Percentiles rank a stretch among this genome's conserved stretches.
phyloP scores from a whole-genome alignment of 2,797 vertebrate genomes.

The Chloroceryle inda region DNA sequence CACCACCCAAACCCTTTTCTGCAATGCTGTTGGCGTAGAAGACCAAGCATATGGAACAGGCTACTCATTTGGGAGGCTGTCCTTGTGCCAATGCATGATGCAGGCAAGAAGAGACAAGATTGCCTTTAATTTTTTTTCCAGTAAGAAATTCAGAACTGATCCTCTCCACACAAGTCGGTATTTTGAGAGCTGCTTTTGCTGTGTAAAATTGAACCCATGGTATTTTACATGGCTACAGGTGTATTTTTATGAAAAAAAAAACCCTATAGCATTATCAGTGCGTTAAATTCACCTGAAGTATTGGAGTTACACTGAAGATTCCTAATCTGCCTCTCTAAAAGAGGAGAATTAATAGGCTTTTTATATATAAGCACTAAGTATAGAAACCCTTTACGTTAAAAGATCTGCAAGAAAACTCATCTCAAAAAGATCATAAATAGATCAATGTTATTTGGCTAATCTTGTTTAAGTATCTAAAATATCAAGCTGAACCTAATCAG shows the following conservation, averaged over 20 bases:
- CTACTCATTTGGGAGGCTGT: neutral
- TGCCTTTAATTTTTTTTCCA: neutral
- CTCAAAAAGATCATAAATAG: neutral
- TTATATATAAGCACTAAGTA: rapidly evolving
- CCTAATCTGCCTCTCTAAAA: neutral
- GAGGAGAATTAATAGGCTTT: neutral
- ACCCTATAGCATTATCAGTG: neutral
- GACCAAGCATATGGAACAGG: neutral
- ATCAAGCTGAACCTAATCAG: neutral
- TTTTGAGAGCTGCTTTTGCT: neutral
- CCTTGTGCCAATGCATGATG: neutral
- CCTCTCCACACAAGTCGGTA: neutral
- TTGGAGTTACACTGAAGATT: neutral
- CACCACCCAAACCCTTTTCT: neutral
- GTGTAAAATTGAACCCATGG: neutral
- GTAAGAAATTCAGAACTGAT: neutral
- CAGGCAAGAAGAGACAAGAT: neutral
- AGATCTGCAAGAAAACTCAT: neutral
- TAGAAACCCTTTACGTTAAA: neutral
- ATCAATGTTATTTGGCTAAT: neutral
- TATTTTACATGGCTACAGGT: neutral
- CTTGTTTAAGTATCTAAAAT: neutral
- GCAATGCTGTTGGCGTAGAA: neutral
- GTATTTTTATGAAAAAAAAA: neutral
- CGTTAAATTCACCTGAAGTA: neutral